phyloP scores from a whole-genome alignment of 2,888 invertebrate genomes.

The Phragmatobia fuliginosa region DNA sequence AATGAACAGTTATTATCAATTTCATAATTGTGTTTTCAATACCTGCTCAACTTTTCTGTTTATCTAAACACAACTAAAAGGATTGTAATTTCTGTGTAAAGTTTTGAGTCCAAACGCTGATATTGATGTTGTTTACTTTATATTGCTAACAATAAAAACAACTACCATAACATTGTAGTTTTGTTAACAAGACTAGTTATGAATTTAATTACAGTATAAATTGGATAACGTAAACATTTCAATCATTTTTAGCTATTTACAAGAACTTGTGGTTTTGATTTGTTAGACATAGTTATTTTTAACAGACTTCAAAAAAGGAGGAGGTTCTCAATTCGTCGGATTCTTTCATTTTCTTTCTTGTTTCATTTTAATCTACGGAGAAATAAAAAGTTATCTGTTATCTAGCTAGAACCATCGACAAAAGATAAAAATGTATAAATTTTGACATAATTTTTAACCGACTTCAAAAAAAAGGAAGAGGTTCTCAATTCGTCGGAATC shows the following conservation, averaged over 20 bases:
- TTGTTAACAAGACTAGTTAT: slow-evolving; percentile 3
- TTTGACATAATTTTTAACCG: too few species aligned
- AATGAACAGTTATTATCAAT: slow-evolving; percentile 44
- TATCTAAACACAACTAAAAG: slow-evolving; percentile 34
- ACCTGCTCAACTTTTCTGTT: slow-evolving; percentile 37
- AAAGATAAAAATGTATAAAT: too few species aligned
- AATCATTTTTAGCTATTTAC: not conserved
- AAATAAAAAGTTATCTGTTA: too few species aligned
- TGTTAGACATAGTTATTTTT: too few species aligned
- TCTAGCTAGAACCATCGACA: too few species aligned
- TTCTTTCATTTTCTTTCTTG: too few species aligned
- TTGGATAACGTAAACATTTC: not conserved
- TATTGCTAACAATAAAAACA: slow-evolving; percentile 33
- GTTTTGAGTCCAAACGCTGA: slow-evolving; percentile 24
- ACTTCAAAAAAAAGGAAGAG: too few species aligned
- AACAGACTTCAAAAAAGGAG: too few species aligned
- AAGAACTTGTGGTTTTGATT: too few species aligned
- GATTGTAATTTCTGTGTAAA: slow-evolving; percentile 38
- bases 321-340: too few species aligned
- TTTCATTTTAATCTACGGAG: too few species aligned
- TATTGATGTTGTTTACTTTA: slow-evolving; percentile 36
- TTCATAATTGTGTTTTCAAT: slow-evolving; percentile 44
- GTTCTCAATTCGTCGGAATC: too few species aligned
- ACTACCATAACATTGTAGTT: slow-evolving; percentile 27
- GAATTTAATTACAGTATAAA: not conserved